Evolutionary conservation across 2,113 vertebrate genomes (phyloP).

Genomic region (Gymnobelideus leadbeateri): DNA sequence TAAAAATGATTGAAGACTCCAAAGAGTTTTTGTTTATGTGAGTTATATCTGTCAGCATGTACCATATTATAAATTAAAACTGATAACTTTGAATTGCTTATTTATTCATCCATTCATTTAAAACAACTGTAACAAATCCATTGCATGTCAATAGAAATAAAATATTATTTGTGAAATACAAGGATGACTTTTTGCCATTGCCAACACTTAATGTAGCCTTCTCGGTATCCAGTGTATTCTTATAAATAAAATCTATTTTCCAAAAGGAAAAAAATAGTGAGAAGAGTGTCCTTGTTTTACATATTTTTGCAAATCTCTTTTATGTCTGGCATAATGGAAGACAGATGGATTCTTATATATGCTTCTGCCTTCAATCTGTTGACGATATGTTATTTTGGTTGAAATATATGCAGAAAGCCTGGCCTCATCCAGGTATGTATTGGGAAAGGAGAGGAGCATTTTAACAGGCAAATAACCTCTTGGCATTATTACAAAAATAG

Average conservation of each 20-base stretch:
- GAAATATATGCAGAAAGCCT: neutral
- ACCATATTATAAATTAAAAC: neutral
- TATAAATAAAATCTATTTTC: neutral
- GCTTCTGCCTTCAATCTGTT: constrained; percentile 5
- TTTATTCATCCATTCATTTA: neutral
- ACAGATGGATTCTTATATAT: neutral
- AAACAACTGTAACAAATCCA: neutral
- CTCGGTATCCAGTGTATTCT: neutral
- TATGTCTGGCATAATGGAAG: neutral
- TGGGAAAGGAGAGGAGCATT: neutral
- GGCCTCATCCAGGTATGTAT: neutral
- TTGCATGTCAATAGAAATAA: neutral
- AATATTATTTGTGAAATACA: neutral
- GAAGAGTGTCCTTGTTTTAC: neutral
- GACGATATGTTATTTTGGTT: neutral
- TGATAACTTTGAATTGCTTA: neutral
- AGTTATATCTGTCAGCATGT: neutral
- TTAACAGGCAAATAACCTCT: neutral
- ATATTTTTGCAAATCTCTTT: neutral
- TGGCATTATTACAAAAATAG: neutral
- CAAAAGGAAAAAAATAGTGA: neutral
- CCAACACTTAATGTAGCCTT: neutral
- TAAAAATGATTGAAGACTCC: neutral
- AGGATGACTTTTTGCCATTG: neutral
- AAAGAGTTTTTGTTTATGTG: neutral